Base-by-base conservation (phyloP, 2,113 vertebrate genomes). In the Gavialis gangeticus region DNA sequence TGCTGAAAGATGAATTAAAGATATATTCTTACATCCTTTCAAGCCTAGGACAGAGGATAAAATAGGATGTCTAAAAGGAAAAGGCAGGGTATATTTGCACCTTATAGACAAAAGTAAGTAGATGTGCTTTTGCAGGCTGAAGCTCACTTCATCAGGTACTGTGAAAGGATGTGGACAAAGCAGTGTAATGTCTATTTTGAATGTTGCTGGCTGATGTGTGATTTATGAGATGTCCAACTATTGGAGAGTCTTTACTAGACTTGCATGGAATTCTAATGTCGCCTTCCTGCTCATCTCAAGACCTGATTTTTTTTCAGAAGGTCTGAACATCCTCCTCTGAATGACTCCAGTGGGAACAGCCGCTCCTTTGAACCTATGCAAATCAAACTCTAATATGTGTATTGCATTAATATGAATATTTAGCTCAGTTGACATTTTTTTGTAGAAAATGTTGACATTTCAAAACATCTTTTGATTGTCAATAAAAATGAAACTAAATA, bases 301-400 rank as follows among this genome's bases (percentile, higher is more conserved):
- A 14, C 59, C 25, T 14, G 59, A 34, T 34, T 34, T 34, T 60
- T 54, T 71, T 25, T 67, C 17, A n/a, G 34, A 34, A 46, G 22
- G 82, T 28, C 25, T n/a, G 24, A 79, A 66, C 15, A 63, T 27
- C 17, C 13, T 12, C 13, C 37, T 0, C 0, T 25, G 71, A 34
- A 46, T 37, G 21, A 30, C 10, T 30, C 2, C 3, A 22, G 54
- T 21, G 21, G 19, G 2, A 66, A 11, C 25, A 75, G 78, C 75
- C 83, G 46, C n/a, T 59, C 5, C 2, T 0, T n/a, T 34, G 58
- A 58, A 27, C 28, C 7, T 30, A 24, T 2, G 1, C 55, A 77
- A 56, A 37, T 17, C 1, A 0, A 10, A 30, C 3, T 13, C 15
- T 84, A 1, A 0, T 18, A 22, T 2, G 1, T 24, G 0, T 66